A percentile compares a stretch with the other conserved stretches of the same genome.
Evolutionary conservation across 2,888 invertebrate genomes (phyloP).

Genomic region (Drosophila anomelani): DNA sequence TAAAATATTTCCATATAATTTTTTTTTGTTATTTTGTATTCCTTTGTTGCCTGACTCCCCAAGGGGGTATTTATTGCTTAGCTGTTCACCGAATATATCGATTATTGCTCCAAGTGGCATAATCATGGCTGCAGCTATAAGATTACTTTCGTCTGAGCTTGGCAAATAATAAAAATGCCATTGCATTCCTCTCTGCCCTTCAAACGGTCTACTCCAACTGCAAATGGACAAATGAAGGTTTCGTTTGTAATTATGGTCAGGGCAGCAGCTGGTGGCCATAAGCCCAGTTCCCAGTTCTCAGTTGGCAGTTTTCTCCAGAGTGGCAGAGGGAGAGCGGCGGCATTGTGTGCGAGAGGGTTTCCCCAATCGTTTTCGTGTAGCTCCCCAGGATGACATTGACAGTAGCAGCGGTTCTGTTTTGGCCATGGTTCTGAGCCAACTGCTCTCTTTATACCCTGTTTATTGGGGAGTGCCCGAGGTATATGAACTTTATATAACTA

Average conservation of each 20-base stretch:
- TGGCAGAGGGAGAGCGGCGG: neutral
- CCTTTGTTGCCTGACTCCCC: neutral
- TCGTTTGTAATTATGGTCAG: constrained; percentile 47
- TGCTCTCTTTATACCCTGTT: constrained; percentile 16
- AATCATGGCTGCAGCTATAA: constrained; percentile 23
- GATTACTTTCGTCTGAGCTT: constrained; percentile 36
- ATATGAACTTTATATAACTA: neutral
- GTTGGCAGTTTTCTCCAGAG: constrained; percentile 13
- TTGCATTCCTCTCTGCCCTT: constrained; percentile 3
- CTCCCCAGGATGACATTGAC: constrained; percentile 41
- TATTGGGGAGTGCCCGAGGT: constrained; percentile 1
- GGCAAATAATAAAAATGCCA: constrained; percentile 16
- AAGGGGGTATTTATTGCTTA: neutral
- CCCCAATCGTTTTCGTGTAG: constrained; percentile 18
- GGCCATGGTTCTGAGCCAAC: constrained; percentile 35
- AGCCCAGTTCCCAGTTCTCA: constrained; percentile 67
- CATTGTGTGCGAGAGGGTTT: constrained; percentile 13
- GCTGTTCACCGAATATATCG: constrained; percentile 20
- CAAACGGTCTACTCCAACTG: constrained; percentile 8
- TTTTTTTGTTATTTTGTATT: too few species aligned
- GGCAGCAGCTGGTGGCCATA: constrained; percentile 46
- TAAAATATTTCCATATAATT: too few species aligned
- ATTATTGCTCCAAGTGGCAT: constrained; percentile 34
- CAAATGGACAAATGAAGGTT: constrained; percentile 40
- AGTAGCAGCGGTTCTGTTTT: constrained; percentile 34